phyloP scores from a whole-genome alignment of 1,140 invertebrate genomes.

The Drosophila sucinea region DNA sequence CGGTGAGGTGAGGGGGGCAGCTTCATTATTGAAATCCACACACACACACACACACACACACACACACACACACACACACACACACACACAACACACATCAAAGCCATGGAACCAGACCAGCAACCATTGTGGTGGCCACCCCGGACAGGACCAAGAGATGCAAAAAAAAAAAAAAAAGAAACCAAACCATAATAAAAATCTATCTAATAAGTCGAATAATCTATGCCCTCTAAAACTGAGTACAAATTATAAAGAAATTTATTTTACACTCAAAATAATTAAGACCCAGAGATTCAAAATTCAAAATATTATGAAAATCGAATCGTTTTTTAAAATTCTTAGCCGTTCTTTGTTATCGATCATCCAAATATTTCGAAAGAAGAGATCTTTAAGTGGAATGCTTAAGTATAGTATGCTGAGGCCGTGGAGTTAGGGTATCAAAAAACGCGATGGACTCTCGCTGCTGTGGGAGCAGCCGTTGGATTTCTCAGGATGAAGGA shows the following conservation, averaged over 20 bases:
- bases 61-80: slow-evolving; percentile 49
- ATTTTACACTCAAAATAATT: no score
- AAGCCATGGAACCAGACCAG: slow-evolving; percentile 46
- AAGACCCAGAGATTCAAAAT: no score
- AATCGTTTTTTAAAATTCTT: no score
- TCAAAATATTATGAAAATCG: no score
- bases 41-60: slow-evolving; percentile 40
- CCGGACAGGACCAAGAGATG: slow-evolving; percentile 40
- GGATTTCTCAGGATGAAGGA: slow-evolving; percentile 72
- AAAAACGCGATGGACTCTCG: not conserved
- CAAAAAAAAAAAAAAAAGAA: slow-evolving; percentile 7
- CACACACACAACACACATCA: slow-evolving; percentile 50
- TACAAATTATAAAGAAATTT: no score
- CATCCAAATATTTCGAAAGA: no score
- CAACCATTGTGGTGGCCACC: slow-evolving; percentile 78
- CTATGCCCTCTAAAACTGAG: not conserved
- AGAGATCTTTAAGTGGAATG: no score
- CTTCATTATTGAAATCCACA: slow-evolving; percentile 76
- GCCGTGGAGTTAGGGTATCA: not conserved
- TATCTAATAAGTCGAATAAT: not conserved
- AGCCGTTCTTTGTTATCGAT: no score
- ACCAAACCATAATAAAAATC: not conserved
- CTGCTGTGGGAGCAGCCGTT: slow-evolving; percentile 63
- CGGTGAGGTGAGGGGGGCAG: slow-evolving; percentile 16
- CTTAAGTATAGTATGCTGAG: no score